Conservation (phyloP, 2,888 invertebrate species). For the Mimas tiliae region DNA sequence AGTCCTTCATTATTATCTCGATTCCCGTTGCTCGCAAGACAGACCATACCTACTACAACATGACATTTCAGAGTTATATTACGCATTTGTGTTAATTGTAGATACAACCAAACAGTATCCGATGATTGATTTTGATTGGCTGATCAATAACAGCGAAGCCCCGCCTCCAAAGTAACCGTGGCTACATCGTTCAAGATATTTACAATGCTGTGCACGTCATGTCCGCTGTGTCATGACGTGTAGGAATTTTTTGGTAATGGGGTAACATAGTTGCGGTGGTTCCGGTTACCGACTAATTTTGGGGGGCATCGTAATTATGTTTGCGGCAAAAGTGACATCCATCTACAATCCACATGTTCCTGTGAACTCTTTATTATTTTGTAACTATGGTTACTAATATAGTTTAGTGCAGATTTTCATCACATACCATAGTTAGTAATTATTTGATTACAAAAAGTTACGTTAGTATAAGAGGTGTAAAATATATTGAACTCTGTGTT, state of each 20-base stretch:
- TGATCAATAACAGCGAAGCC: slow-evolving; percentile 78
- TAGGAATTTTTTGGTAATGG: slow-evolving; percentile 64
- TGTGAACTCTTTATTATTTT: slow-evolving; percentile 6
- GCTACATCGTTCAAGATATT: slow-evolving; percentile 65
- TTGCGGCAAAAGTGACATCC: slow-evolving; percentile 39
- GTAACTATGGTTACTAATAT: neutral
- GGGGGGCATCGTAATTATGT: slow-evolving; percentile 36
- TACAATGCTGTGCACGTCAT: slow-evolving; percentile 56
- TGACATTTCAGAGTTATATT: slow-evolving; percentile 55
- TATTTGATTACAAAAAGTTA: neutral
- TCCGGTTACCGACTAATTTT: slow-evolving; percentile 47
- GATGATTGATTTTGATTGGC: slow-evolving; percentile 85
- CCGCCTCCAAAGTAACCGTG: slow-evolving; percentile 71
- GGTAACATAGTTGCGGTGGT: slow-evolving; percentile 48
- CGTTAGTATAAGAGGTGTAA: neutral
- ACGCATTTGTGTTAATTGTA: slow-evolving; percentile 82
- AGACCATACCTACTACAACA: slow-evolving; percentile 19
- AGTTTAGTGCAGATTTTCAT: neutral
- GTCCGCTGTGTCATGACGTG: slow-evolving; percentile 47
- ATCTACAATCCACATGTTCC: slow-evolving; percentile 2
- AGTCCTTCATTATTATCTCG: slow-evolving; percentile 3
- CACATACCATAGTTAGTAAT: slow-evolving; percentile 8
- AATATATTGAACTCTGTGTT: neutral
- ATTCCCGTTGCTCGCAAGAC: slow-evolving; percentile 17
- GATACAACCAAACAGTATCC: slow-evolving; percentile 83